These are phyloP conservation scores for Bufotes viridis DNA, from an alignment of 2,797 vertebrate genomes.

Conservation along the genomic window DNA sequence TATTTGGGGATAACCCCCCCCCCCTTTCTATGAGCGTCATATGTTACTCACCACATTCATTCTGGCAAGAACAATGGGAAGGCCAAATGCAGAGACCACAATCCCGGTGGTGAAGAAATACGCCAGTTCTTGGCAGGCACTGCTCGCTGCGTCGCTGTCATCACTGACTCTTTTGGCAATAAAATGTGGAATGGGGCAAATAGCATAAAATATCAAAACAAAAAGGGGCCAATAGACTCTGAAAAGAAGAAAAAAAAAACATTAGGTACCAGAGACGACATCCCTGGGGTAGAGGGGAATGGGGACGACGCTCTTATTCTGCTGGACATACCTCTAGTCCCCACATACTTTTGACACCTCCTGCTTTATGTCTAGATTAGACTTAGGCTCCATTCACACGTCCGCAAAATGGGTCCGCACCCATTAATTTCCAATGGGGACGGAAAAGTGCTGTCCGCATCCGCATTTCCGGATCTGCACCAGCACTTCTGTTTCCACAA, in stretches of 20 bases:
- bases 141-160: constrained; percentile 87
- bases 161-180: constrained; percentile 86
- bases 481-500: too few species aligned
- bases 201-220: constrained; percentile 88
- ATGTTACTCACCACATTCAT: constrained; percentile 78
- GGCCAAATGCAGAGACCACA: constrained; percentile 91
- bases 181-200: constrained; percentile 92
- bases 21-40: neutral
- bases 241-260: constrained; percentile 24
- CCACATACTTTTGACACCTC: too few species aligned
- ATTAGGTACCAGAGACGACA: neutral
- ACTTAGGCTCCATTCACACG: too few species aligned
- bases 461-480: too few species aligned
- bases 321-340: neutral
- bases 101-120: constrained; percentile 96
- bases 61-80: constrained; percentile 89
- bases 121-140: constrained; percentile 89
- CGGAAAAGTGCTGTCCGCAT: too few species aligned
- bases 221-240: constrained; percentile 95
- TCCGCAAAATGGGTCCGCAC: too few species aligned
- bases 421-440: too few species aligned
- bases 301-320: neutral
- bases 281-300: neutral
- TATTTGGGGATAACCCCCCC: neutral
- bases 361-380: too few species aligned